These are phyloP conservation scores for Rhagonycha fulva DNA, from an alignment of 2,888 invertebrate species.

Conservation along the genomic window DNA sequence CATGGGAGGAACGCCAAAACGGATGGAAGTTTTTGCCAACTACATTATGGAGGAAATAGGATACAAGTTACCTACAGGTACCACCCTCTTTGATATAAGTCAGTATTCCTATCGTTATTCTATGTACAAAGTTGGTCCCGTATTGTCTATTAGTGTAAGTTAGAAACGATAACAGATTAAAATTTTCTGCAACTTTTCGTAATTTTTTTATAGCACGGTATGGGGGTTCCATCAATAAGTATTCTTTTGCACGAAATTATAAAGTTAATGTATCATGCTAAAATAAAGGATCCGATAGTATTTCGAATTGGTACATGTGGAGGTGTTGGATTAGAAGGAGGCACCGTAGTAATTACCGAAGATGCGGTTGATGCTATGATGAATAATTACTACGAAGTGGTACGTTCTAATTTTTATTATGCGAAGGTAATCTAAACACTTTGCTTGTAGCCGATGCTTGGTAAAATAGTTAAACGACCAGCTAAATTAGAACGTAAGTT, in stretches of 20 bases:
- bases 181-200: neutral
- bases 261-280: conserved; percentile 94
- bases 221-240: conserved; percentile 96
- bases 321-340: conserved; percentile 89
- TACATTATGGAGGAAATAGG: conserved; percentile 89
- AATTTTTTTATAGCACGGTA: conserved; percentile 81
- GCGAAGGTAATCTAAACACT: neutral
- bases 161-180: conserved; percentile 1
- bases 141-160: conserved; percentile 83
- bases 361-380: conserved; percentile 89
- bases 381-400: conserved; percentile 81
- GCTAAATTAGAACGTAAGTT: conserved; percentile 83
- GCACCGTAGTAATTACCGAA: conserved; percentile 92
- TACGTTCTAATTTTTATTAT: conserved; percentile 54
- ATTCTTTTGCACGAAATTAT: conserved; percentile 95
- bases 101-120: conserved; percentile 91
- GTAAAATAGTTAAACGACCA: conserved; percentile 79
- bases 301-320: conserved; percentile 94
- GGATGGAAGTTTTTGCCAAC: conserved; percentile 92
- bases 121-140: conserved; percentile 94
- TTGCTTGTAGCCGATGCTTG: conserved; percentile 73
- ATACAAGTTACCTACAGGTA: conserved; percentile 87
- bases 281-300: conserved; percentile 85
- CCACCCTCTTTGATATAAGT: conserved; percentile 85
- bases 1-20: conserved; percentile 93